phyloP scores from a whole-genome alignment of 2,113 vertebrate genomes.

The Callospermophilus lateralis region DNA sequence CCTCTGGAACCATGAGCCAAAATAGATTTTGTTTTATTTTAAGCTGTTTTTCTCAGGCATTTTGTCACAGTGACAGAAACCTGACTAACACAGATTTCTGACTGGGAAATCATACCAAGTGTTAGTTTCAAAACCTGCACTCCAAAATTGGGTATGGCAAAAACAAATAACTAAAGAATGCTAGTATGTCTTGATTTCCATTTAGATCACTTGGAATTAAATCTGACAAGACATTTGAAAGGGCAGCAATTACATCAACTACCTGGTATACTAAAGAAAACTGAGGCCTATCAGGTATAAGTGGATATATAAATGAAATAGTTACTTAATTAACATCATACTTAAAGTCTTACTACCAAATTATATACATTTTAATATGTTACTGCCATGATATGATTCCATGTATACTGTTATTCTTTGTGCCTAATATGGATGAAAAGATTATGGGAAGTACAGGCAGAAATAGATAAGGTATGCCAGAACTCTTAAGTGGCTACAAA shows the following conservation, averaged over 20 bases:
- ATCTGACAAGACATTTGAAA: neutral
- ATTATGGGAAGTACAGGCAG: neutral
- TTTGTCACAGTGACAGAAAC: neutral
- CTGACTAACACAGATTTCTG: neutral
- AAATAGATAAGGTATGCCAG: neutral
- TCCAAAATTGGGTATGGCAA: neutral
- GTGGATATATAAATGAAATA: neutral
- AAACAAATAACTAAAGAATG: neutral
- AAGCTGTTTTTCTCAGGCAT: neutral
- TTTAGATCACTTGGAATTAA: conserved; percentile 5
- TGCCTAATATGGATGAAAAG: conserved; percentile 16
- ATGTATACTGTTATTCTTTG: neutral
- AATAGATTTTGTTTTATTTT: neutral
- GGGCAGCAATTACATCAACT: neutral
- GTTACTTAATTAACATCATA: conserved; percentile 27
- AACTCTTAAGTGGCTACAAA: neutral
- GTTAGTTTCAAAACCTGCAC: neutral
- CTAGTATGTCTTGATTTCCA: neutral
- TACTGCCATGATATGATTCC: neutral
- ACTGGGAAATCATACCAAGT: neutral
- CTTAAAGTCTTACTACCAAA: neutral
- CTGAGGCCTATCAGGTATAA: neutral
- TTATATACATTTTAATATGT: neutral
- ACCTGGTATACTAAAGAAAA: neutral
- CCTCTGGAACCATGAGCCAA: neutral